phyloP scores from a whole-genome alignment of 1,140 invertebrate species.

The Meloidogyne exigua region DNA sequence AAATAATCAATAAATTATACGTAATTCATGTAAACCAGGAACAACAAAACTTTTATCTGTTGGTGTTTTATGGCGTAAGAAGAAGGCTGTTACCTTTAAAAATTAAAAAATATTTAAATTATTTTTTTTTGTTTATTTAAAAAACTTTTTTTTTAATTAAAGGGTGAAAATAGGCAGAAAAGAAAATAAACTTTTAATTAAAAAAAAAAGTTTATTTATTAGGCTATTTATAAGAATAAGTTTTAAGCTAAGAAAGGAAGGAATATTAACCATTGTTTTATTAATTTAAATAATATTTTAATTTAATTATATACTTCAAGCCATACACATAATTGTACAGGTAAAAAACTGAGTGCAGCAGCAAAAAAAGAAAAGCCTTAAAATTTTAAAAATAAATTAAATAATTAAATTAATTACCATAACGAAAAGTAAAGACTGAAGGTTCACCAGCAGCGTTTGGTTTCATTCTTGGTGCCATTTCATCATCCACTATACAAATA shows the following conservation, averaged over 20 bases:
- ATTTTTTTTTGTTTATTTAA: no score
- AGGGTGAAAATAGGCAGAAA: no score
- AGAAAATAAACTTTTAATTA: no score
- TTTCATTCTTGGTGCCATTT: constrained; percentile 42
- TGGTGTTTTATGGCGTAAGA: constrained; percentile 28
- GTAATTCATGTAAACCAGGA: constrained; percentile 29
- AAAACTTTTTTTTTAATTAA: no score
- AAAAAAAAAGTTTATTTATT: no score
- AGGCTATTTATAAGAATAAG: no score
- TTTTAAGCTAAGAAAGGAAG: no score
- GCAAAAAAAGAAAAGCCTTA: constrained; percentile 34
- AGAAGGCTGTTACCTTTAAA: constrained; percentile 26
- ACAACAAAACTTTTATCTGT: constrained; percentile 31
- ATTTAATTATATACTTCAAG: constrained; percentile 14
- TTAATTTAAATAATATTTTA: no score
- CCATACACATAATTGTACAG: constrained; percentile 40
- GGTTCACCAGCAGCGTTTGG: constrained; percentile 39
- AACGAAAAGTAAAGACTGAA: constrained; percentile 30
- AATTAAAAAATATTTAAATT: no score
- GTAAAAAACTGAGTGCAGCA: constrained; percentile 37
- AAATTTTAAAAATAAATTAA: not conserved
- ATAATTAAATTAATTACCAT: constrained; percentile 29
- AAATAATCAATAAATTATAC: constrained; percentile 14
- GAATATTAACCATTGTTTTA: no score
- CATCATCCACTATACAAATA: constrained; percentile 42